Evolutionary conservation across 2,888 invertebrate genomes (phyloP).

Genomic region (Artemia sinica): DNA sequence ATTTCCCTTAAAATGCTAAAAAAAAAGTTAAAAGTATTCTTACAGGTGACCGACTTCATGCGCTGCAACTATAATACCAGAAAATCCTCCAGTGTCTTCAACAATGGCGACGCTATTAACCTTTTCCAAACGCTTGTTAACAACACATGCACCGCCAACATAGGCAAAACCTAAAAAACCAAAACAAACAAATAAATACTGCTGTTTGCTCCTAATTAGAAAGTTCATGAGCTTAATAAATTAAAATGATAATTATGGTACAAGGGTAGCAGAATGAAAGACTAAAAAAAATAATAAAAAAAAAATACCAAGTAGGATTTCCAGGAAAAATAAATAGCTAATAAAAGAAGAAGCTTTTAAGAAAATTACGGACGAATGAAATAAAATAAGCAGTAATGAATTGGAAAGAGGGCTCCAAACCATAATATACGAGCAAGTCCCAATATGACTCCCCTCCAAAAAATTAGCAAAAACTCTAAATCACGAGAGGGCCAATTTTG

Average conservation of each 20-base stretch:
- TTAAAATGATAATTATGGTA: neutral
- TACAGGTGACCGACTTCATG: slow-evolving; percentile 93
- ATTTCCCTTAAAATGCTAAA: neutral
- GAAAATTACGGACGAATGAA: too few relatives aligned
- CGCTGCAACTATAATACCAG: slow-evolving; percentile 86
- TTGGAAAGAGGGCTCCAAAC: too few relatives aligned
- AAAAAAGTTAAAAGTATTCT: slow-evolving; percentile 35
- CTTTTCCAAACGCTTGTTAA: slow-evolving; percentile 83
- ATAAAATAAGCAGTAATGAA: too few relatives aligned
- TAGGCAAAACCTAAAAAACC: slow-evolving; percentile 65
- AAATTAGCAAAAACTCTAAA: too few relatives aligned
- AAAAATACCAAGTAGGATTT: too few relatives aligned
- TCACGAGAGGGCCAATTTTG: too few relatives aligned
- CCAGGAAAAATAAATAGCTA: slow-evolving; percentile 10
- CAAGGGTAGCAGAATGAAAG: slow-evolving; percentile 14
- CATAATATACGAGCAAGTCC: too few relatives aligned
- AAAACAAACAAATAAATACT: neutral
- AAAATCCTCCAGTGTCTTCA: slow-evolving; percentile 88
- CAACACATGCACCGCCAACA: slow-evolving; percentile 87
- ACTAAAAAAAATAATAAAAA: too few relatives aligned
- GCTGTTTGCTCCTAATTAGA: neutral
- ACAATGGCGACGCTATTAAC: slow-evolving; percentile 91
- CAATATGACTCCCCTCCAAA: too few relatives aligned
- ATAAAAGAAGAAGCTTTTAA: neutral
- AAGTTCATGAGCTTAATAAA: neutral